Base-by-base conservation (phyloP, 2,113 vertebrate species). In the Mungos mungo region DNA sequence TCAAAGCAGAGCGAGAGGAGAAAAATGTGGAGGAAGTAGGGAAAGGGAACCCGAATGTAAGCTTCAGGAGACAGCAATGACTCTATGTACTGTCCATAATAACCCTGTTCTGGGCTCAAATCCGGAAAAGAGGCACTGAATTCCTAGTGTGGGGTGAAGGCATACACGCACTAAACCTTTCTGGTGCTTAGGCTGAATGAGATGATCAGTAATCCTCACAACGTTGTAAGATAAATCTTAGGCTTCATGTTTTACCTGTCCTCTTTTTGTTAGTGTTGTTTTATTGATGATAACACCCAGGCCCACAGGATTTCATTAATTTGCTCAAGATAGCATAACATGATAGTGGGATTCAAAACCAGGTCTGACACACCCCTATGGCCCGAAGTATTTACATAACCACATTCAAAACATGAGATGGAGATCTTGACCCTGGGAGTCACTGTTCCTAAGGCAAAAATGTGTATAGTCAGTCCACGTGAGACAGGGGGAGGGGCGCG, bases 391-490 rank as follows among this genome's bases (percentile, higher is more conserved):
- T 71, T 91, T 60, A 80, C 0, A 63, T 47, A 63, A 52, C 5
- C 27, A 54, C 7, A 38, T 12, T 57, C 63, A 90, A 88, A 66
- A 65, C 8, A 31, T 10, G 41, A 31, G 9, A 31, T 31, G 41
- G 72, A 47, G 27, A 31, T 77, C 41, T 31, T 31, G 27, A 29
- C 10, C 33, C 4, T 25, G 12, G 23, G 31, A 10, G 13, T 35
- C 47, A 14, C 11, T 45, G 2, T 52, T 90, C 18, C 47, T 57
- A 25, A 14, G 27, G 10, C 9, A 69, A 31, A 90, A 10, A 16
- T 11, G 0, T 6, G 16, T 3, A 16, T 14, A n/a, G n/a, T 50
- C 33, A 54, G 18, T 3, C 29, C 5, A 0, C 2, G 29, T 5
- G 31, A 65, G 35, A 0, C 13, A 3, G 25, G 4, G 5, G 13